These are phyloP conservation scores for Oncorhynchus clarkii DNA, from an alignment of 2,113 vertebrate species.

Conservation along the genomic window DNA sequence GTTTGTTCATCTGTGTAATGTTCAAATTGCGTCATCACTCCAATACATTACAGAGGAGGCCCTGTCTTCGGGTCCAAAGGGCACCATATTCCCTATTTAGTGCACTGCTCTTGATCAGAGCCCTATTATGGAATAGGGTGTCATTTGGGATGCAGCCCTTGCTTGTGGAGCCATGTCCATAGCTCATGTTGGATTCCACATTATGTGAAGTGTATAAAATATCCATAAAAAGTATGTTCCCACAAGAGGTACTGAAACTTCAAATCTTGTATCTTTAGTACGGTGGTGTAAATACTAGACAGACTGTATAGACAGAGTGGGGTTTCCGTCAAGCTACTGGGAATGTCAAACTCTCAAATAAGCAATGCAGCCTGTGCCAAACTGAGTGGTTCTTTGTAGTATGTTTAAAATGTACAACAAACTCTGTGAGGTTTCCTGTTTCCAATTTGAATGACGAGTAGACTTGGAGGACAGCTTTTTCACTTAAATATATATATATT, in stretches of 20 bases:
- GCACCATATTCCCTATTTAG: too few species aligned
- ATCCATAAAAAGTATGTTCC: constrained; percentile 3
- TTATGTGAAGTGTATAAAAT: neutral
- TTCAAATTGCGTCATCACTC: constrained; percentile 59
- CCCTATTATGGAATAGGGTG: too few species aligned
- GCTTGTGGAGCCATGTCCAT: neutral
- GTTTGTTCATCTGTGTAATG: constrained; percentile 55
- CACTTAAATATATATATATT: neutral
- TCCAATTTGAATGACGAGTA: neutral
- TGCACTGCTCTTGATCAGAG: too few species aligned
- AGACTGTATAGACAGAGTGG: neutral
- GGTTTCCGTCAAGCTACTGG: neutral
- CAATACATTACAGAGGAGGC: constrained; percentile 5
- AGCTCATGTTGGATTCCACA: constrained; percentile 10
- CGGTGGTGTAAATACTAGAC: neutral
- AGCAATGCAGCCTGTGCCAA: neutral
- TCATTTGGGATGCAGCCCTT: too few species aligned
- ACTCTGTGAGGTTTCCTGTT: neutral
- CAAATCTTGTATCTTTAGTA: neutral
- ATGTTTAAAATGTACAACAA: neutral
- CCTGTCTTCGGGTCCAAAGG: too few species aligned
- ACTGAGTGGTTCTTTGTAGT: neutral
- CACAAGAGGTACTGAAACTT: neutral
- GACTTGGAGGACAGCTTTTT: neutral
- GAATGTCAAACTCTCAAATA: neutral